These are phyloP conservation scores for Ceratothoa steindachneri DNA, from an alignment of 2,888 invertebrate species.

Conservation along the genomic window DNA sequence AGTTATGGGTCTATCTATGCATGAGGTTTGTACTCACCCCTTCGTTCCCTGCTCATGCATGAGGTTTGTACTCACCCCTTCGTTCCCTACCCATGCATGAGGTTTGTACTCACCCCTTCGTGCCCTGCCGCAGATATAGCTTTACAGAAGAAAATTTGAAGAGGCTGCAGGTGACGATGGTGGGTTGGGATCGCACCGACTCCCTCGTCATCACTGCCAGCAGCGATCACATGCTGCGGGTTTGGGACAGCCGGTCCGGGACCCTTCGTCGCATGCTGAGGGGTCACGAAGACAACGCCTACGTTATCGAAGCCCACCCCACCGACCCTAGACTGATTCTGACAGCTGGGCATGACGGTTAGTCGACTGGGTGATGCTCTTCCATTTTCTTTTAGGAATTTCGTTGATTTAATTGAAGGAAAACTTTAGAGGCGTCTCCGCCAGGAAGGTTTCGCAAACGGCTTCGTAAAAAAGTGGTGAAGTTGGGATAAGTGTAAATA, in stretches of 20 bases:
- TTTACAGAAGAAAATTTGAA: conserved; percentile 16
- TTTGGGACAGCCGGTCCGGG: conserved; percentile 68
- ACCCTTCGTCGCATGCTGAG: conserved; percentile 64
- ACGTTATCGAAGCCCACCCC: conserved; percentile 90
- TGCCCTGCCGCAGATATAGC: not conserved
- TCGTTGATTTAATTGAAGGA: too few species aligned
- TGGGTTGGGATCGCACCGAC: conserved; percentile 90
- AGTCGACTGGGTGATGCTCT: conserved; percentile 52
- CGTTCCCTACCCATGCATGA: too few species aligned
- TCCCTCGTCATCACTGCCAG: conserved; percentile 83
- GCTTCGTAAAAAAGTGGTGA: too few species aligned
- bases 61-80: too few species aligned
- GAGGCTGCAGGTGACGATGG: conserved; percentile 81
- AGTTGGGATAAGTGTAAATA: too few species aligned
- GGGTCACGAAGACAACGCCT: conserved; percentile 89
- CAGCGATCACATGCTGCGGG: conserved; percentile 65
- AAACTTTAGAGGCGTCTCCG: too few species aligned
- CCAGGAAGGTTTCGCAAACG: too few species aligned
- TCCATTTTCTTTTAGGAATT: too few species aligned
- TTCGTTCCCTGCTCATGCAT: too few species aligned
- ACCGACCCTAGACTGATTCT: conserved; percentile 69
- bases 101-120: too few species aligned
- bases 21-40: too few species aligned
- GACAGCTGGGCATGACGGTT: conserved; percentile 95
- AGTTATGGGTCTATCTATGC: too few species aligned